Conservation (phyloP, 2,888 invertebrate genomes). For the Thelaira solivaga region DNA sequence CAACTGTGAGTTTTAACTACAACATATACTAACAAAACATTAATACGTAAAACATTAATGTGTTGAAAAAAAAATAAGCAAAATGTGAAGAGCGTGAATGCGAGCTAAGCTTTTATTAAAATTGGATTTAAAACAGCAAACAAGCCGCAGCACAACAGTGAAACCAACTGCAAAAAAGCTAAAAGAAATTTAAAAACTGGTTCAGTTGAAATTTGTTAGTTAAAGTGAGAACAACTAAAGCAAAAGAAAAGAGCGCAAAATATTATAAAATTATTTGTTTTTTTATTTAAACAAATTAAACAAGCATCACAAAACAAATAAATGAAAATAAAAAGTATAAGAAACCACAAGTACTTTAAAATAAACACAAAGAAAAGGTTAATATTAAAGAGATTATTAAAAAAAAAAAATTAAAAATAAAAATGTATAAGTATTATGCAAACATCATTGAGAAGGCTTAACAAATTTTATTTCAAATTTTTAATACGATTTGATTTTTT, state of each 20-base stretch:
- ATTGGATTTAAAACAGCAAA: constrained; percentile 28
- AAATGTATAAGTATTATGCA: constrained; percentile 47
- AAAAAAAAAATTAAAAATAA: not conserved
- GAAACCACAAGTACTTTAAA: not conserved
- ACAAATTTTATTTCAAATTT: not conserved
- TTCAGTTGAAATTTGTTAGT: constrained; percentile 57
- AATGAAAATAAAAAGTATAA: not conserved
- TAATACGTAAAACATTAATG: not conserved
- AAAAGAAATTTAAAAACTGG: constrained; percentile 51
- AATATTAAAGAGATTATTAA: constrained; percentile 16
- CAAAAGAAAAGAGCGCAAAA: constrained; percentile 3
- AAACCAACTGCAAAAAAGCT: not conserved
- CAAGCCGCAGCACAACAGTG: constrained; percentile 17
- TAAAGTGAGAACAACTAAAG: constrained; percentile 42
- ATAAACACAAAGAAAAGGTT: constrained; percentile 28
- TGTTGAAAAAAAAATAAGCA: constrained; percentile 21
- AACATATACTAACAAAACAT: not conserved
- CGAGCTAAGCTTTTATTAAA: constrained; percentile 57
- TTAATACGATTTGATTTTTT: not conserved
- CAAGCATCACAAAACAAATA: not conserved
- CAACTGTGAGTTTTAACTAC: constrained; percentile 30
- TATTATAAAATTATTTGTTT: not conserved
- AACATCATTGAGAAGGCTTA: constrained; percentile 40
- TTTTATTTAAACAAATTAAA: not conserved
- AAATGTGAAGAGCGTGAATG: not conserved